Evolutionary conservation across 2,888 invertebrate species (phyloP), one percentile per base, ranked within the genome.

Genomic region (Eumerus sabulonum): DNA sequence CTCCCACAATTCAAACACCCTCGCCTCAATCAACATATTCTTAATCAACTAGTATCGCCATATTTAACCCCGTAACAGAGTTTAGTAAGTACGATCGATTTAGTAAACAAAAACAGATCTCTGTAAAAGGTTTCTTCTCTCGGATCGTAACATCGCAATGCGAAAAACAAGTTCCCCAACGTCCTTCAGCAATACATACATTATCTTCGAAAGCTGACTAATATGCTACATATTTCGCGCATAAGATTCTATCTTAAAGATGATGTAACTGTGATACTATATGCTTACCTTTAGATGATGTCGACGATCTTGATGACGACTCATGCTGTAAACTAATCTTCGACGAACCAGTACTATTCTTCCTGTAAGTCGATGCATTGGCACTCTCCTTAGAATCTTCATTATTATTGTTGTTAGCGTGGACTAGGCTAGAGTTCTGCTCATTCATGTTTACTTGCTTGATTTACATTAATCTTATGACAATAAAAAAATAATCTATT

Each of bases 251-350:
- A 27, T 27, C 27, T 27, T 27, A 27, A 27, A 14, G 44, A 42
- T 67, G 48, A 67, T 56, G 54, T 57, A 67, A 45, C 27, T 42
- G 19, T 42, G 17, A 18, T 47, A 53, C 45, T 17, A 42, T 27
- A 5, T 18, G n/a, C 13, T 48, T 70, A 76, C 76, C 76, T 76
- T 60, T 76, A 16, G 76, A 71, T 14, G 76, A 76, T 40, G 64
- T 71, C 5, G 76, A 76, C 42, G 76, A 76, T 64, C 71, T 71
- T 60, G 70, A 50, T 11, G 64, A 54, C 36, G 71, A 60, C n/a
- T 76, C 76, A 9, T 64, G 64, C 17, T 64, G 70, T 13, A 14
- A 59, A 45, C 18, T 48, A 9, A 76, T 59, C 57, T 63, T 74
- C 1, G 62, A 18, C 12, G 51, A 4, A 40, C n/a, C 14, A 51